These are phyloP conservation scores for Tethya wilhelma DNA, from an alignment of 37 sponge, comb jelly and placozoan genomes.

Conservation along the genomic window DNA sequence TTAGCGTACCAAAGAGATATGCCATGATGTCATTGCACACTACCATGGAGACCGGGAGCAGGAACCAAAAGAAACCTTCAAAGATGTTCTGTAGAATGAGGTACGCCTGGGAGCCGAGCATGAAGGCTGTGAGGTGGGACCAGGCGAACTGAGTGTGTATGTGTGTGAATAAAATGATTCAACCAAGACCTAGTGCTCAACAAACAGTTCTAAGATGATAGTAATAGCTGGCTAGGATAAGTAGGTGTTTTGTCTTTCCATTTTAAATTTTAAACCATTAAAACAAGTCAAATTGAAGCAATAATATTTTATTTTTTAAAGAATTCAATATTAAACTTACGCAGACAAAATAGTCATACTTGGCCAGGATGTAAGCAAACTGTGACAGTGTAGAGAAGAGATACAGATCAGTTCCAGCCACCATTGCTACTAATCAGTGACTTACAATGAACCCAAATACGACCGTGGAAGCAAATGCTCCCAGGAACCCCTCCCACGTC, in stretches of 20 bases:
- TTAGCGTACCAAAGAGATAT: conserved; percentile 85
- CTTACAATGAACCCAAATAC: conserved; percentile 87
- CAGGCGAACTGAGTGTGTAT: conserved; percentile 86
- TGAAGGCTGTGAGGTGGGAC: conserved; percentile 93
- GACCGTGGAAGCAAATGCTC: conserved; percentile 83
- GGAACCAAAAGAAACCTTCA: conserved; percentile 89
- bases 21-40: conserved; percentile 99
- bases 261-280: no score
- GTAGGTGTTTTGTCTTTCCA: no score
- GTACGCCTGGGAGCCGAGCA: conserved; percentile 79
- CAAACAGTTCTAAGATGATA: no score
- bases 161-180: no score
- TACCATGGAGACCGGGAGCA: conserved; percentile 92
- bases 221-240: no score
- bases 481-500: conserved; percentile 99
- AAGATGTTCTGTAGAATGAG: conserved; percentile 90
- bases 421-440: background rate
- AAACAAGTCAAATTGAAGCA: no score
- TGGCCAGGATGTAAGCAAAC: conserved; percentile 77
- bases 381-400: conserved; percentile 11
- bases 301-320: no score
- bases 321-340: conserved; percentile 77
- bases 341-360: conserved; percentile 72
- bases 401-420: background rate
- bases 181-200: no score